phyloP scores from a whole-genome alignment of 2,797 vertebrate species.

The Hybognathus amarus region DNA sequence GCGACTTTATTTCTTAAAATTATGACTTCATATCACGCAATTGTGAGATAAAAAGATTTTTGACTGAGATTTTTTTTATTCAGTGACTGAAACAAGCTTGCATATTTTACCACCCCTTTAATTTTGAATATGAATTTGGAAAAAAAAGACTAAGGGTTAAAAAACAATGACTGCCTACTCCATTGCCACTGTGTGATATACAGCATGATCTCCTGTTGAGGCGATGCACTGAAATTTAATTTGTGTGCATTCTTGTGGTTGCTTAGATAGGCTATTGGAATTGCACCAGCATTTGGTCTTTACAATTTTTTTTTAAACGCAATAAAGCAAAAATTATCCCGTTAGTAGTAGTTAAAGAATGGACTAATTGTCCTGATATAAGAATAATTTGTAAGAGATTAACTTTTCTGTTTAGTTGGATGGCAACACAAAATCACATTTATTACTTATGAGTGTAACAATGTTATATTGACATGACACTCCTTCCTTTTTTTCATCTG shows the following conservation, averaged over 20 bases:
- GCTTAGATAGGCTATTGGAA: conserved; percentile 12
- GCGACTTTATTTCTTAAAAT: too few species aligned
- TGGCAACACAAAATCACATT: neutral
- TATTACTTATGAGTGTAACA: neutral
- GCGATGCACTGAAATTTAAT: neutral
- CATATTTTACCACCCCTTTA: too few species aligned
- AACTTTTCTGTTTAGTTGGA: neutral
- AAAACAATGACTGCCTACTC: neutral
- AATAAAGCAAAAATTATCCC: neutral
- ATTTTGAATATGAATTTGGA: too few species aligned
- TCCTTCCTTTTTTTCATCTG: neutral
- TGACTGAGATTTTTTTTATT: too few species aligned
- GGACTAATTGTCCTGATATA: neutral
- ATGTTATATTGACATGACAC: neutral
- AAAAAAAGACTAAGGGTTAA: neutral
- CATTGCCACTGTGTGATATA: neutral
- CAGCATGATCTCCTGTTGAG: neutral
- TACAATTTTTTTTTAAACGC: neutral
- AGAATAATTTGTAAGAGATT: neutral
- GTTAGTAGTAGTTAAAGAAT: neutral
- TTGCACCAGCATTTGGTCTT: neutral
- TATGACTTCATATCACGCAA: too few species aligned
- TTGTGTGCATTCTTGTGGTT: conserved; percentile 23
- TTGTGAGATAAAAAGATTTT: too few species aligned
- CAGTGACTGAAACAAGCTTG: too few species aligned